Base-by-base conservation (phyloP, 2,888 invertebrate species). In the Brachynemurus nebulosus region DNA sequence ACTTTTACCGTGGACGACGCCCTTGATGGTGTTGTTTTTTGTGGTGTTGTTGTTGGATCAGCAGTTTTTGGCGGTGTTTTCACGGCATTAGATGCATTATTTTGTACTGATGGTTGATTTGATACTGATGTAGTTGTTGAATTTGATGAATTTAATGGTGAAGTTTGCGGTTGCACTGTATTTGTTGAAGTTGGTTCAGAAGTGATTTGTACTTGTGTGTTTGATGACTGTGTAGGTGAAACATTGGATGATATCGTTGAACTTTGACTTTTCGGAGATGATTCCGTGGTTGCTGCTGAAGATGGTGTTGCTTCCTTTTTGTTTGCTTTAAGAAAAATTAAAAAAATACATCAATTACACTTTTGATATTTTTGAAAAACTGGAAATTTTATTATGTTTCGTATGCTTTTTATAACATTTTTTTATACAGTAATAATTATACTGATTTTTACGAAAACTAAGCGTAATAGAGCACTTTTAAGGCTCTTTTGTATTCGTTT, bases 1-100 rank as follows among this genome's bases (percentile, higher is more conserved):
- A 73, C 70, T 54, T 72, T 72, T 53, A 71, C 53, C 4, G 71
- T 71, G 1, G 72, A 67, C 50, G 50, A 53, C 5, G 71, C 71
- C 1, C 72, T 67, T 50, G 50, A 45, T 12, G 53, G 48, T 25
- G 52, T 52, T n/a, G 48, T 44, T n/a, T n/a, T n/a, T n/a, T n/a
- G n/a, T 42, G 40, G 17, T 39, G 46, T 41, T 51, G 47, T 40
- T 48, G 45, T 45, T 39, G 55, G 53, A 41, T 53, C 51, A 20
- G 53, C 51, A 33, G 52, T 50, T 16, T 55, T 50, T 19, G 55
- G 53, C 18, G 54, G 38, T 8, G 48, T 42, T 20, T 37, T 41
- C 4, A 39, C 36, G 5, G 37, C 19, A 17, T 37, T 37, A 20
- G 37, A 20, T 17, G 12, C 19, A 37, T 37, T 37, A 37, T 37